phyloP scores from a whole-genome alignment of 1,140 invertebrate genomes.

The Atta cephalotes region DNA sequence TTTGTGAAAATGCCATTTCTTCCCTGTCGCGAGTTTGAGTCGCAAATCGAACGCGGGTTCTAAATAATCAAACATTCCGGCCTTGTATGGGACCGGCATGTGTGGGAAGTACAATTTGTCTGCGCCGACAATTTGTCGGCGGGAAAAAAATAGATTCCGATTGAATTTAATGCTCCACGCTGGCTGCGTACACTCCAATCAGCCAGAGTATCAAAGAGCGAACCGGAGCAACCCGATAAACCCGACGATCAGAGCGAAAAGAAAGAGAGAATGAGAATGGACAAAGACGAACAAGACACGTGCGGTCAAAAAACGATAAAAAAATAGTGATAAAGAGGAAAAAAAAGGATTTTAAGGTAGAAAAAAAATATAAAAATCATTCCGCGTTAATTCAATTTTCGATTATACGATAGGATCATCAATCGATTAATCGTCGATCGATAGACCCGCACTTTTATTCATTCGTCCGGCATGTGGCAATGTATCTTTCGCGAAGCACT shows the following conservation, averaged over 20 bases:
- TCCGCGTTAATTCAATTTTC: conserved; percentile 27
- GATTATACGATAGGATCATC: conserved; percentile 25
- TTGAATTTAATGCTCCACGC: conserved; percentile 57
- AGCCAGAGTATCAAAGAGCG: conserved; percentile 47
- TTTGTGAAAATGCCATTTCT: conserved; percentile 9
- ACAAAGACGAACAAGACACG: conserved; percentile 8
- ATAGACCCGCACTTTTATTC: neutral
- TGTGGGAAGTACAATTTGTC: conserved; percentile 56
- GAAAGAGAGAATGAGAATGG: neutral
- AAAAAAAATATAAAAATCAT: conserved; percentile 18
- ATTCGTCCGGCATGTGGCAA: neutral
- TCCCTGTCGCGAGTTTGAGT: neutral
- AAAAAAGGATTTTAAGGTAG: neutral
- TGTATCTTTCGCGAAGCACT: conserved; percentile 29
- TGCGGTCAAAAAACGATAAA: neutral
- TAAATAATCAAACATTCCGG: conserved; percentile 53
- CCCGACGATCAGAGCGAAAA: neutral
- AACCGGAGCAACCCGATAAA: conserved; percentile 37
- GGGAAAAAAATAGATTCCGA: conserved; percentile 53
- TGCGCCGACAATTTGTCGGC: neutral
- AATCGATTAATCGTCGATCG: conserved; percentile 32
- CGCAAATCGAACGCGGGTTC: conserved; percentile 14
- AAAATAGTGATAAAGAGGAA: conserved; percentile 18
- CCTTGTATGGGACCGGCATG: conserved; percentile 36
- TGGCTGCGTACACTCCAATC: conserved; percentile 47